Base-by-base conservation (phyloP, 2,888 invertebrate species). In the Mimumesa dahlbomi region DNA sequence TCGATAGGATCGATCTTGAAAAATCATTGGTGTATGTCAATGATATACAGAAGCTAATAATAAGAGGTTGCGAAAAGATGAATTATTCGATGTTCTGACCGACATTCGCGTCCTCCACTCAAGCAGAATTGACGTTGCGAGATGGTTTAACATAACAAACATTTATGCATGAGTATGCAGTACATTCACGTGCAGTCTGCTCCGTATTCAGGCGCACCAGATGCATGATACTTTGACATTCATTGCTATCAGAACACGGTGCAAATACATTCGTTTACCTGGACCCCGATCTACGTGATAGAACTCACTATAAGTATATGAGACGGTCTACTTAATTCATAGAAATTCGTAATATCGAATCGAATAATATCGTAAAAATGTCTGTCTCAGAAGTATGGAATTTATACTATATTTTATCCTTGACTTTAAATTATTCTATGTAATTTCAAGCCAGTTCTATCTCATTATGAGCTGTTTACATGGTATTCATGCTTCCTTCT, bases 161-260 rank as follows among this genome's bases (percentile, higher is more conserved):
- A 45, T 48, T 64, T 67, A 68, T 76, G 62, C 63, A 63, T 61
- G 62, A 65, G 52, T 58, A 40, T 56, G 45, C 54, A 16, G n/a
- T 9, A 29, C 18, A 25, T 21, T 7, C 61, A 22, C 34, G 46
- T 18, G 34, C 54, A 34, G 34, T 43, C 34, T 31, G 45, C 56
- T 54, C 38, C 58, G 65, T 65, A 63, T 77, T 72, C 69, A 54
- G 25, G 11, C 63, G 68, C 45, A 71, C 66, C 64, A 74, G 64
- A 79, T 77, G 64, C 77, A 59, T 43, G 53, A 36, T 43, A 46
- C 66, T 80, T 80, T 70, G 72, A 75, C 75, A 72, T 77, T 58
- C 67, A 67, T 67, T 57, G 53, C 5, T 45, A 49, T 36, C 11
- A 31, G 43, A 63, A 49, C 64, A 34, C 48, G 31, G 29, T 38